Percentiles rank a stretch among this genome's conserved stretches.
phyloP scores from a whole-genome alignment of 2,797 vertebrate species.

The Helarctos malayanus region DNA sequence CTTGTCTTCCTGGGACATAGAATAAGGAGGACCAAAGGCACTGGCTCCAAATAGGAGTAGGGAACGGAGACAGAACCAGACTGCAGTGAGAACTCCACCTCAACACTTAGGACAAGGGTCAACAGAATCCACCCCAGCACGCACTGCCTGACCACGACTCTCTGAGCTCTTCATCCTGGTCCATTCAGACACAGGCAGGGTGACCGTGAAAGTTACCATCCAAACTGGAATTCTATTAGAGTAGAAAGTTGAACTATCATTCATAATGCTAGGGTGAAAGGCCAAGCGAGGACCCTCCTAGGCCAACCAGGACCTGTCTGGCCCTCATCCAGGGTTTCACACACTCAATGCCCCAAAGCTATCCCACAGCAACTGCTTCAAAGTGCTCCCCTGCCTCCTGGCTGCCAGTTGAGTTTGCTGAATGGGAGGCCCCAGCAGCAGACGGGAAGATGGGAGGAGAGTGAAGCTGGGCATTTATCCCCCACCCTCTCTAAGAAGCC shows the following conservation, averaged over 20 bases:
- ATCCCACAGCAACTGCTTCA: neutral
- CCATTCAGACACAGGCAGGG: neutral
- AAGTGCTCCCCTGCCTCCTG: neutral
- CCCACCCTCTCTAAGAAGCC: neutral
- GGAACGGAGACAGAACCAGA: neutral
- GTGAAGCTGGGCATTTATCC: neutral
- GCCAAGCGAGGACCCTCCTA: neutral
- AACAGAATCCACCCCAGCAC: rapidly evolving
- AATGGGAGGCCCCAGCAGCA: neutral
- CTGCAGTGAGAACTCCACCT: neutral
- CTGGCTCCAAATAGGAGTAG: neutral
- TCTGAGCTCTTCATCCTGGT: neutral
- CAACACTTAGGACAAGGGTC: neutral
- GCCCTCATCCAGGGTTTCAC: neutral
- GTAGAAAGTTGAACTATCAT: neutral
- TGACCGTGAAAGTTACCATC: neutral
- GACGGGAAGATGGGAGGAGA: neutral
- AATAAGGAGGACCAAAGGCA: neutral
- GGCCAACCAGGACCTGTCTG: neutral
- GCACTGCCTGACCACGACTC: neutral
- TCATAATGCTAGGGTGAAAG: neutral
- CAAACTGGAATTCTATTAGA: neutral
- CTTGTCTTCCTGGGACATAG: neutral
- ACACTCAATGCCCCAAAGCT: rapidly evolving
- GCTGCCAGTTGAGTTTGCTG: neutral